Conservation (phyloP, 35 echinoderm and acorn worm genomes). For the Heliocidaris erythrogramma region DNA sequence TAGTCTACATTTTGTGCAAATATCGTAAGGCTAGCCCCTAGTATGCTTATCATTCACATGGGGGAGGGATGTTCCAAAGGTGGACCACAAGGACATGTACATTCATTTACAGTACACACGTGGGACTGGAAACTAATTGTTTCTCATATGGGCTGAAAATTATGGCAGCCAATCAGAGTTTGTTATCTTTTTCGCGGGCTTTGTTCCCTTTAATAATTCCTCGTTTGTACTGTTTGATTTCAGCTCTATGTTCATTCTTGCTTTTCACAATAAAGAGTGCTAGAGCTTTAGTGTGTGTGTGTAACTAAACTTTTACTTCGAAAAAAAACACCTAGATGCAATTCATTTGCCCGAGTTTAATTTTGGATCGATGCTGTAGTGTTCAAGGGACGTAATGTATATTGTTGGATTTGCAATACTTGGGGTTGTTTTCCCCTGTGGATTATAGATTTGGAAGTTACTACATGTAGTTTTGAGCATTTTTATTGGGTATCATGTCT, state of each 20-base stretch:
- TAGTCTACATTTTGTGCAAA: neutral
- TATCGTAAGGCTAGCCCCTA: neutral
- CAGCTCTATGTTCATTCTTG: neutral
- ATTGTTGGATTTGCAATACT: too few relatives aligned
- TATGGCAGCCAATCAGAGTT: neutral
- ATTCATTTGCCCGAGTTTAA: neutral
- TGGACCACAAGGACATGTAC: neutral
- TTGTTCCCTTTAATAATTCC: neutral
- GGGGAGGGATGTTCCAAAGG: neutral
- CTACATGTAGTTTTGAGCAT: neutral
- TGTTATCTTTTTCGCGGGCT: neutral
- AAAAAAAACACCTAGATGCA: neutral
- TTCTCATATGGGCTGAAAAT: neutral
- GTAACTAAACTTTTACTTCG: too few relatives aligned
- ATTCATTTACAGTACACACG: neutral
- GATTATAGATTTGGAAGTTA: neutral
- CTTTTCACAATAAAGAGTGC: too few relatives aligned
- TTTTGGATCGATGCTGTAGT: neutral
- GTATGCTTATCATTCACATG: neutral
- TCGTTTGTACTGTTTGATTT: neutral
- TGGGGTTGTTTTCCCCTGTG: too few relatives aligned
- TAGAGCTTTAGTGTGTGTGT: too few relatives aligned
- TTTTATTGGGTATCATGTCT: neutral
- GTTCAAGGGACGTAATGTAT: neutral
- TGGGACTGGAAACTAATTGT: neutral